These are phyloP conservation scores for Sisor rabdophorus DNA, from an alignment of 2,113 vertebrate species.

Conservation along the genomic window DNA sequence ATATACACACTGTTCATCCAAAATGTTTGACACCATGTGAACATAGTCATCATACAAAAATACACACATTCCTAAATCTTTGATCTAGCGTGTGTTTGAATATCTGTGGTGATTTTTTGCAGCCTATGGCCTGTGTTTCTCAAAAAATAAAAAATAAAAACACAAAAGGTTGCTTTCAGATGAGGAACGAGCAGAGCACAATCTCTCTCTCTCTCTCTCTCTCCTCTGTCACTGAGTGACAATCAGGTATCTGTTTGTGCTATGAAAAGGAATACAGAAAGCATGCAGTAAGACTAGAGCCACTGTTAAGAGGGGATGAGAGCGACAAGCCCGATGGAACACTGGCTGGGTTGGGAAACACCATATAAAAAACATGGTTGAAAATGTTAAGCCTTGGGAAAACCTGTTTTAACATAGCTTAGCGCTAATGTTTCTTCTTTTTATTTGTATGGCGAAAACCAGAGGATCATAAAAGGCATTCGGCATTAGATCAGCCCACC, in stretches of 20 bases:
- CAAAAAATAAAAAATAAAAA: not conserved
- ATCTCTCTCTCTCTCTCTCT: conserved; percentile 10
- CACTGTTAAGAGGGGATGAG: conserved; percentile 8
- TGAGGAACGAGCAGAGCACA: conserved; percentile 13
- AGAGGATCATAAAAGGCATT: conserved; percentile 38
- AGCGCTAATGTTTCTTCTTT: conserved; percentile 23
- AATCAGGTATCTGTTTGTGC: conserved; percentile 32
- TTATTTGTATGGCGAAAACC: conserved; percentile 21
- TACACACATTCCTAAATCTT: not conserved
- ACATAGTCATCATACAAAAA: too few species aligned
- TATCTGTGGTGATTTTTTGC: conserved; percentile 6
- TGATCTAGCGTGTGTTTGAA: not conserved
- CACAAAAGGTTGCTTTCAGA: conserved; percentile 22
- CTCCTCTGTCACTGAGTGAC: conserved; percentile 29
- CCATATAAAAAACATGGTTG: not conserved
- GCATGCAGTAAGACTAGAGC: conserved; percentile 16
- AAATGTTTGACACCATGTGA: too few species aligned
- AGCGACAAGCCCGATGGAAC: not conserved
- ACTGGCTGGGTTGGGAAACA: not conserved
- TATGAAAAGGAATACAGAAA: conserved; percentile 18
- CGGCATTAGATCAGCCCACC: conserved; percentile 30
- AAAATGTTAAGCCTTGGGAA: not conserved
- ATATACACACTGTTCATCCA: too few species aligned
- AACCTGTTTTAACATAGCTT: conserved; percentile 24
- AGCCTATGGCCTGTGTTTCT: not conserved